A percentile compares a stretch with the other conserved stretches of the same genome.
These are phyloP conservation scores for Euleptes europaea DNA, from an alignment of 2,113 vertebrate species.

Conservation along the genomic window DNA sequence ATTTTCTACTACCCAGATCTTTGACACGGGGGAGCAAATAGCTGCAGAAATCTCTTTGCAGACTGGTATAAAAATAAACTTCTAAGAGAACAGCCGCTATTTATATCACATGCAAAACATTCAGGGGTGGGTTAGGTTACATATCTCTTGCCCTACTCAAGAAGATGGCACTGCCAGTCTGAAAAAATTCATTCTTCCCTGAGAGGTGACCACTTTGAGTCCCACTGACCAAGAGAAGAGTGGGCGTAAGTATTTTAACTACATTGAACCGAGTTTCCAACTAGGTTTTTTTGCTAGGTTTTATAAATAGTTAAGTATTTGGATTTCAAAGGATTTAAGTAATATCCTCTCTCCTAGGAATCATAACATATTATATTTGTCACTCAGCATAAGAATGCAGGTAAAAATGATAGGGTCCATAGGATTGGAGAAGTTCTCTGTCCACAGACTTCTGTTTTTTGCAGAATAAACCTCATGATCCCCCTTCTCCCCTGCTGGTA, in stretches of 20 bases:
- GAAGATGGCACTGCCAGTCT: background rate
- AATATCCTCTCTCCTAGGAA: background rate
- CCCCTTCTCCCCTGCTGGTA: background rate
- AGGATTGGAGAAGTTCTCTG: background rate
- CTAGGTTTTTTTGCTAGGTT: too few species aligned
- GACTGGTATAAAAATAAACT: slow-evolving; percentile 32
- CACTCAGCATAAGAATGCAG: background rate
- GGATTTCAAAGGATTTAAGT: background rate
- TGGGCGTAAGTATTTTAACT: too few species aligned
- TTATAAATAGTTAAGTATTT: background rate
- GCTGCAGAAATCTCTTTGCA: background rate
- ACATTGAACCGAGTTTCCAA: too few species aligned
- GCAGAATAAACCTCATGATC: background rate
- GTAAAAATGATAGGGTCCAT: background rate
- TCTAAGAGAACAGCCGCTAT: background rate
- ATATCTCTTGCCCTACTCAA: background rate
- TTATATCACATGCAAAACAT: slow-evolving; percentile 32
- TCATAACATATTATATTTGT: background rate
- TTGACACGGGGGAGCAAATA: background rate
- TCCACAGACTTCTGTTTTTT: background rate
- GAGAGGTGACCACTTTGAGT: background rate
- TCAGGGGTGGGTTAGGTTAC: slow-evolving; percentile 31
- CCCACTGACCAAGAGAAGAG: too few species aligned
- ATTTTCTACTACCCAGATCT: background rate
- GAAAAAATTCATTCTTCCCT: background rate